Percentiles rank a stretch among this genome's conserved stretches.
phyloP scores from a whole-genome alignment of 53 echinoderm and acorn worm species.

The Actinopyga echinites region DNA sequence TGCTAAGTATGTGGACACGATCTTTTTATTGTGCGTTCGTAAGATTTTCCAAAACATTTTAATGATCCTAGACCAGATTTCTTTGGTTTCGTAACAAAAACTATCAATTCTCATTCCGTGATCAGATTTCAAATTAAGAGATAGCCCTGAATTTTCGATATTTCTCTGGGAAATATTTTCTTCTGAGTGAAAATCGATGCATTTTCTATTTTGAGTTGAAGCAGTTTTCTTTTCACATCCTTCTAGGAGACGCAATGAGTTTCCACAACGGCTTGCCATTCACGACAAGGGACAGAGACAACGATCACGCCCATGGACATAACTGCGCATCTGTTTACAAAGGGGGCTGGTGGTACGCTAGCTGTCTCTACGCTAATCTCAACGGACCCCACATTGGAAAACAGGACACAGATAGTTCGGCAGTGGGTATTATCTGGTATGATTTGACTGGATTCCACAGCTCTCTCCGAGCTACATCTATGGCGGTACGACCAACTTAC shows the following conservation, averaged over 20 bases:
- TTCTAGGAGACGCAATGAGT: slow-evolving; percentile 61
- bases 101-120: no score
- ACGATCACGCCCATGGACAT: slow-evolving; percentile 44
- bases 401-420: slow-evolving; percentile 51
- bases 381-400: slow-evolving; percentile 55
- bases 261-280: slow-evolving; percentile 69
- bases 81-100: no score
- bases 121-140: not conserved
- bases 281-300: slow-evolving; percentile 63
- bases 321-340: slow-evolving; percentile 54
- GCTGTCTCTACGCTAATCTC: slow-evolving; percentile 62
- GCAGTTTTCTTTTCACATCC: not conserved
- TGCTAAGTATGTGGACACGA: no score
- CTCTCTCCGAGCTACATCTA: slow-evolving; percentile 52
- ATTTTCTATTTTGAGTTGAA: no score
- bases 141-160: not conserved
- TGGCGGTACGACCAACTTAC: slow-evolving; percentile 48
- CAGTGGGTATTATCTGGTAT: slow-evolving; percentile 60
- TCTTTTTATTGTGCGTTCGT: no score
- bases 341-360: slow-evolving; percentile 66
- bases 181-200: no score
- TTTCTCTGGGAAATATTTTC: not conserved
- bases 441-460: slow-evolving; percentile 52
- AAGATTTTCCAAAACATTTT: no score
- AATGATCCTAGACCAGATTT: no score